These are phyloP conservation scores for Pantherophis vulpinus DNA, from an alignment of 2,797 vertebrate species.

Conservation along the genomic window DNA sequence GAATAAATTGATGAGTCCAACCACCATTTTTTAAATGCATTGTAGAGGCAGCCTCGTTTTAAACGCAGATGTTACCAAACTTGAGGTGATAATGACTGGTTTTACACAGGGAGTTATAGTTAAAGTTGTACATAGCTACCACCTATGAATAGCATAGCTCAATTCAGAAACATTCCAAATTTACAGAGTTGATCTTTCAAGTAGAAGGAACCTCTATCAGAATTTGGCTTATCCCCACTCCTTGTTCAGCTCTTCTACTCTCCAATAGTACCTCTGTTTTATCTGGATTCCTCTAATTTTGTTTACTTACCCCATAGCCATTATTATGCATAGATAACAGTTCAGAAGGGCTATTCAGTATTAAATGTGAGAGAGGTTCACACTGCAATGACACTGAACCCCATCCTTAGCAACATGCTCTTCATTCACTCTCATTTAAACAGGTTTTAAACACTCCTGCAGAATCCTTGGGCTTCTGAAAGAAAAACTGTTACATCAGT, in stretches of 20 bases:
- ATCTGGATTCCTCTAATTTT: not conserved
- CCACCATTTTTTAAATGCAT: not conserved
- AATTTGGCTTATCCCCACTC: not conserved
- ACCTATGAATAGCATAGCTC: not conserved
- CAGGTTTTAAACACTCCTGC: not conserved
- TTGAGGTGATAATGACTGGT: not conserved
- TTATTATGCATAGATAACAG: not conserved
- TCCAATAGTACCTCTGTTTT: not conserved
- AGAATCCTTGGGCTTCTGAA: not conserved
- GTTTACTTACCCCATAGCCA: not conserved
- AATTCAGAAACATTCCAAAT: not conserved
- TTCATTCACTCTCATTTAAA: not conserved
- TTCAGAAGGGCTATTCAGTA: not conserved
- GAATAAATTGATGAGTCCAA: not conserved
- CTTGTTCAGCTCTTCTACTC: not conserved
- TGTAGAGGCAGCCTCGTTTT: not conserved
- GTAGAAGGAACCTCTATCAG: not conserved
- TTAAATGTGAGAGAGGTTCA: not conserved
- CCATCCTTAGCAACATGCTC: not conserved
- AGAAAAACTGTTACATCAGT: not conserved
- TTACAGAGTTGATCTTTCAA: not conserved
- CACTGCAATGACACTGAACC: not conserved
- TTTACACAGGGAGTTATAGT: not conserved
- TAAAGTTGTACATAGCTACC: not conserved
- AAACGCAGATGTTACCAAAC: not conserved